These are phyloP conservation scores for Caracal caracal DNA, from an alignment of 2,113 vertebrate species.

Conservation along the genomic window DNA sequence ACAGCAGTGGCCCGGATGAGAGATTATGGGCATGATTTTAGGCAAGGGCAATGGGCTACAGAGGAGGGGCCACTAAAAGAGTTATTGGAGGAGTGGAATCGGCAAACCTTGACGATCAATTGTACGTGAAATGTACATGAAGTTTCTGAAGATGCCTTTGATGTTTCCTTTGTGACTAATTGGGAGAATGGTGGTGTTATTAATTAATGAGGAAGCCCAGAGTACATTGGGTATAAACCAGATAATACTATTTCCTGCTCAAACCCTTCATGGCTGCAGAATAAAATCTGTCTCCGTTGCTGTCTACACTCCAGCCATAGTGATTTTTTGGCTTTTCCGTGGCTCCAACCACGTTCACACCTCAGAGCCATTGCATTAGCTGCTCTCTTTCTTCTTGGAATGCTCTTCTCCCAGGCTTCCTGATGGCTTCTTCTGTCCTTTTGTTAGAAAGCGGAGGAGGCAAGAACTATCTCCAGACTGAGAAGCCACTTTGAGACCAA, in stretches of 20 bases:
- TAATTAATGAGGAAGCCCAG: neutral
- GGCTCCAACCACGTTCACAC: neutral
- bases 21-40: neutral
- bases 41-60: neutral
- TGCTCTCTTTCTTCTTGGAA: neutral
- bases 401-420: neutral
- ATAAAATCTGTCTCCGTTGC: neutral
- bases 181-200: neutral
- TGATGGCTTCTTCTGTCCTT: neutral
- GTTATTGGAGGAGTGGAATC: neutral
- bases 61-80: neutral
- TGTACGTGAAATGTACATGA: neutral
- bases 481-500: neutral
- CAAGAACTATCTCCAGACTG: neutral
- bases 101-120: neutral
- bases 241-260: neutral
- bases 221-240: neutral
- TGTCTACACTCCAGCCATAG: neutral
- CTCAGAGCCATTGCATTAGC: neutral
- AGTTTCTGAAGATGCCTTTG: neutral
- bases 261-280: neutral
- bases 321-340: neutral
- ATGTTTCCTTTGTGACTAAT: neutral
- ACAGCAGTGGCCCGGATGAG: neutral
- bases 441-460: neutral